Evolutionary conservation across 2,888 invertebrate genomes (phyloP).

Genomic region (Dicyrtomina minuta): DNA sequence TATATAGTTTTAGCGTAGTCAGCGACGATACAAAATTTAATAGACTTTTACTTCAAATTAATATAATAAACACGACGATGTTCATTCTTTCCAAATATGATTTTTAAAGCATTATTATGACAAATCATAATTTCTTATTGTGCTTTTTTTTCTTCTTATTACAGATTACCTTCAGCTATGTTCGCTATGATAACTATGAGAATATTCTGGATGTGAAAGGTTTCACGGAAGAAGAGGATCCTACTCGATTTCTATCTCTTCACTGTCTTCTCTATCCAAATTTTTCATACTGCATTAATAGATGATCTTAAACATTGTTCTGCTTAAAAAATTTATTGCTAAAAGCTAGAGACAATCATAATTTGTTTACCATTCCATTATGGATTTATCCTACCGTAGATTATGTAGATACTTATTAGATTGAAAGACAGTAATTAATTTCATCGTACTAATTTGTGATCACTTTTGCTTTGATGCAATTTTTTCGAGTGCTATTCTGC

Average conservation of each 20-base stretch:
- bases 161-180: conserved; percentile 52
- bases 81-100: too few relatives aligned
- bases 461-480: conserved; percentile 25
- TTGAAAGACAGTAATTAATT: too few relatives aligned
- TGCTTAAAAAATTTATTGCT: background rate
- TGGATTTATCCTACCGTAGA: too few relatives aligned
- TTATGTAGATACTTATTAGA: too few relatives aligned
- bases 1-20: too few relatives aligned
- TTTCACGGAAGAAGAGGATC: conserved; percentile 48
- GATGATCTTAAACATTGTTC: too few relatives aligned
- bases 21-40: too few relatives aligned
- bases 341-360: background rate
- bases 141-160: conserved; percentile 25
- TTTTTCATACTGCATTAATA: conserved; percentile 68
- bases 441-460: conserved; percentile 5
- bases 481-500: conserved; percentile 24
- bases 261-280: conserved; percentile 87
- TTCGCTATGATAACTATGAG: conserved; percentile 47
- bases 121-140: background rate
- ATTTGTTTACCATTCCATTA: conserved; percentile 15
- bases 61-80: too few relatives aligned
- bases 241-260: conserved; percentile 72
- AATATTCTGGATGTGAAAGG: conserved; percentile 50
- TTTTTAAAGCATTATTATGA: too few relatives aligned
- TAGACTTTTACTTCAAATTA: too few relatives aligned